Conservation (phyloP, 2,113 vertebrate species). For the Apeltes quadracus region DNA sequence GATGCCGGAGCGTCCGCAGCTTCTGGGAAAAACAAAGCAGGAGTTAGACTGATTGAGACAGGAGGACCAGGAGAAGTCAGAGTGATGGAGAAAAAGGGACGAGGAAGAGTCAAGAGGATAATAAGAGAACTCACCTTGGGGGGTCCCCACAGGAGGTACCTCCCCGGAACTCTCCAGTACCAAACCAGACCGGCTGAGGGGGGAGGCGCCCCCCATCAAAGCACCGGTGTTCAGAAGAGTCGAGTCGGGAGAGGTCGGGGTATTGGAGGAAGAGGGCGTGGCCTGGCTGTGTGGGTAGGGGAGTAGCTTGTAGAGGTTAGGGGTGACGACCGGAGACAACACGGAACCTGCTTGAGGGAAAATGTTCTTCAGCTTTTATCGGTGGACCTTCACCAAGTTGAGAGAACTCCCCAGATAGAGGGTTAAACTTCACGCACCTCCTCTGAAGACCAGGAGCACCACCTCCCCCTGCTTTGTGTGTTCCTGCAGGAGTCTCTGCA, state of each 20-base stretch:
- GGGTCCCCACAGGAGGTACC: constrained; percentile 36
- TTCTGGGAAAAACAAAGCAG: constrained; percentile 26
- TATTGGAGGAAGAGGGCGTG: constrained; percentile 42
- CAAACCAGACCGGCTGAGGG: constrained; percentile 66
- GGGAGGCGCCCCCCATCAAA: constrained; percentile 57
- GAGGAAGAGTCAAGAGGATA: background rate
- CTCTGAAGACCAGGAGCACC: constrained; percentile 81
- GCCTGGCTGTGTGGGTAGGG: constrained; percentile 52
- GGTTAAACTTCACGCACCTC: constrained; percentile 48
- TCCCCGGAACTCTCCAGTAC: constrained; percentile 53
- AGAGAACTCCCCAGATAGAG: background rate
- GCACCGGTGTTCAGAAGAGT: constrained; percentile 57
- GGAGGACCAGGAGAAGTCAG: background rate
- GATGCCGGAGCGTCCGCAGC: constrained; percentile 22
- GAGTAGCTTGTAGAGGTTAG: constrained; percentile 69
- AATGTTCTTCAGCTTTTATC: background rate
- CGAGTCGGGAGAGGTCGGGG: constrained; percentile 44
- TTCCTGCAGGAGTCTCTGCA: constrained; percentile 82
- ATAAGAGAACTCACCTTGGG: constrained; percentile 48
- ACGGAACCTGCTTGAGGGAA: constrained; percentile 44
- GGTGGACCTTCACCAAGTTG: background rate
- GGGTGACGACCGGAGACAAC: constrained; percentile 61
- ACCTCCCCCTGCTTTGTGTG: constrained; percentile 82
- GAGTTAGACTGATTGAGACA: background rate
- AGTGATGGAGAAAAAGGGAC: background rate